Percentiles rank a stretch among this genome's conserved stretches.
phyloP scores from a whole-genome alignment of 2,797 vertebrate species.

The Anomalospiza imberbis region DNA sequence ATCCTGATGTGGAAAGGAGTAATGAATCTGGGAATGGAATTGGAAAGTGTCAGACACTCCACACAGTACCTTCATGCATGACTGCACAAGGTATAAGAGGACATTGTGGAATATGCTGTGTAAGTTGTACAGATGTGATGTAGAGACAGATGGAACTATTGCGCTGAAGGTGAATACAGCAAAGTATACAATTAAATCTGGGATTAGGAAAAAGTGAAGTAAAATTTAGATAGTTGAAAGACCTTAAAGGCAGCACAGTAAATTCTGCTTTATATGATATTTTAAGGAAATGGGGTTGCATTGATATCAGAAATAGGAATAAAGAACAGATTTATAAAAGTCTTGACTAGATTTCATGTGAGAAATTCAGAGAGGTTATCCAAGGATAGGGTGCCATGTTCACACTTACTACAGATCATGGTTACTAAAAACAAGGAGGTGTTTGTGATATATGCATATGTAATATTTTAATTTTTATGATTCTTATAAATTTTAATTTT shows the following conservation, averaged over 20 bases:
- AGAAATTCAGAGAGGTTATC: background rate
- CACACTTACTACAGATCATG: background rate
- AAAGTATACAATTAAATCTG: background rate
- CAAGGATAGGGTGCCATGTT: background rate
- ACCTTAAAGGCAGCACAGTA: background rate
- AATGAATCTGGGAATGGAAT: background rate
- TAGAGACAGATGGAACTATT: background rate
- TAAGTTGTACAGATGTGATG: background rate
- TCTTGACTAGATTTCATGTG: background rate
- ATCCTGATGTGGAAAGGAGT: background rate
- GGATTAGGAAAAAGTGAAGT: background rate
- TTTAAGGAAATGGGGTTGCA: background rate
- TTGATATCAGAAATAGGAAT: background rate
- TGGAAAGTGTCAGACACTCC: background rate
- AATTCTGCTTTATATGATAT: background rate
- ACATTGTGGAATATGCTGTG: background rate
- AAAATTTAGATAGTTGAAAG: background rate
- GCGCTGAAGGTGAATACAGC: background rate
- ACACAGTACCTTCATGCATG: accelerated
- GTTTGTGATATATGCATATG: background rate
- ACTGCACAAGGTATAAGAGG: background rate
- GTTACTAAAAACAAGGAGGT: background rate
- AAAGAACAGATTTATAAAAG: background rate
- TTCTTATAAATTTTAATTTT: background rate
- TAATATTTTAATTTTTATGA: background rate